A percentile compares a stretch with the other conserved stretches of the same genome.
phyloP scores from a whole-genome alignment of 2,888 invertebrate species.

The Teleogryllus oceanicus region DNA sequence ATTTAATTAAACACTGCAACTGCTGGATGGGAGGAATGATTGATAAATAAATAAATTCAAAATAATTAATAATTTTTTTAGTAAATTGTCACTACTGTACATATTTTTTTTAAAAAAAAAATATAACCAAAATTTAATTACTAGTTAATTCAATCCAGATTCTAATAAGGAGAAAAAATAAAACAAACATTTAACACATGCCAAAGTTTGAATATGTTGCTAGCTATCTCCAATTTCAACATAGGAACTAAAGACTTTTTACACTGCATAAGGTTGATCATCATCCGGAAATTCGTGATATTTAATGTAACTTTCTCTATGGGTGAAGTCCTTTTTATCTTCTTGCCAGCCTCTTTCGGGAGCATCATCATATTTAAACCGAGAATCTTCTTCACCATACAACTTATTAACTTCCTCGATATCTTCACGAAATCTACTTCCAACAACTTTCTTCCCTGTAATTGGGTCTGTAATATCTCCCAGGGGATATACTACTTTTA shows the following conservation, averaged over 20 bases:
- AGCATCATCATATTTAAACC: slow-evolving; percentile 73
- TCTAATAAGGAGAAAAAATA: too few relatives aligned
- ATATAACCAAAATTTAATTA: too few relatives aligned
- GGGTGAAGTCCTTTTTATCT: slow-evolving; percentile 76
- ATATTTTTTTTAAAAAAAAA: too few relatives aligned
- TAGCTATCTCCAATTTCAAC: too few relatives aligned
- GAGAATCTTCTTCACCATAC: slow-evolving; percentile 64
- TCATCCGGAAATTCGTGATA: slow-evolving; percentile 74
- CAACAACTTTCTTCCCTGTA: slow-evolving; percentile 74
- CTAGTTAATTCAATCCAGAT: too few relatives aligned
- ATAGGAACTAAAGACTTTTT: neutral
- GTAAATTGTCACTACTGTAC: too few relatives aligned
- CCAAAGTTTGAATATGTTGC: too few relatives aligned
- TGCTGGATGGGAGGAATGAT: too few relatives aligned
- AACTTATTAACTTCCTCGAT: slow-evolving; percentile 63
- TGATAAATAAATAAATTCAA: too few relatives aligned
- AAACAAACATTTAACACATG: too few relatives aligned
- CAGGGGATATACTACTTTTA: slow-evolving; percentile 73
- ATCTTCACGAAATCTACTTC: slow-evolving; percentile 68
- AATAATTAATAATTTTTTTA: too few relatives aligned
- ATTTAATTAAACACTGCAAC: too few relatives aligned
- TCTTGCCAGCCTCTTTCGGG: slow-evolving; percentile 78
- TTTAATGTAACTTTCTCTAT: slow-evolving; percentile 71
- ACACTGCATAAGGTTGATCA: slow-evolving; percentile 62
- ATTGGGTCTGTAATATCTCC: slow-evolving; percentile 86